Evolutionary conservation across 30 jellyfish, hydroid and myxozoan genomes (phyloP).

Genomic region (Aurelia sp.): DNA sequence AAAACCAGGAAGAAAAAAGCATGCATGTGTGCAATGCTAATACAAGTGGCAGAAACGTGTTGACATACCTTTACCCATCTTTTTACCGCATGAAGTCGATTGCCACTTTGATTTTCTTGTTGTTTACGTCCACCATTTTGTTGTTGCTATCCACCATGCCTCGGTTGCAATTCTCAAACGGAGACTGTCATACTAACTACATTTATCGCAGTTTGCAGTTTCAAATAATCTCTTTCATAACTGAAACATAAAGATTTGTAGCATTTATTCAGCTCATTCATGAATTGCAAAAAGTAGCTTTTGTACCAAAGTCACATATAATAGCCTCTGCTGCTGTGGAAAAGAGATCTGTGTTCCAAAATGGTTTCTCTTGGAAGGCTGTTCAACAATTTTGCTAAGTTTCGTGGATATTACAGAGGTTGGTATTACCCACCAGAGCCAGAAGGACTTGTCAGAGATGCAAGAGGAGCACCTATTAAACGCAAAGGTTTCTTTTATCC

Average conservation of each 20-base stretch:
- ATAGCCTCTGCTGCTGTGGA: no score
- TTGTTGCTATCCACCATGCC: neutral
- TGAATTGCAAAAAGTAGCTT: no score
- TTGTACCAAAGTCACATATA: no score
- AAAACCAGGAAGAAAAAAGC: no score
- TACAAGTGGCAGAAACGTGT: no score
- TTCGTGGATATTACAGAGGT: constrained; percentile 43
- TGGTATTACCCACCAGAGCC: constrained; percentile 79
- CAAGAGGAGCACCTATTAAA: constrained; percentile 49
- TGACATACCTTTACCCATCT: neutral
- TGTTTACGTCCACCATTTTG: constrained; percentile 20
- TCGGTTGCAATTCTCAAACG: no score
- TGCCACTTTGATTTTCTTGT: constrained; percentile 1
- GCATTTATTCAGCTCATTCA: no score
- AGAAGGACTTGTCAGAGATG: constrained; percentile 52
- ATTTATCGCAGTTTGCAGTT: neutral
- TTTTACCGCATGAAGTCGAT: neutral
- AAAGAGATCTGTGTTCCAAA: neutral
- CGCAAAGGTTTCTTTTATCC: constrained; percentile 70
- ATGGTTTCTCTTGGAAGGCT: constrained; percentile 60
- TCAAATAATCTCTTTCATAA: no score
- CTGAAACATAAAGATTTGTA: no score
- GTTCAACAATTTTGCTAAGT: constrained; percentile 25
- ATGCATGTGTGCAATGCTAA: no score
- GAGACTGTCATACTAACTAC: neutral